Base-by-base conservation (phyloP, 2,113 vertebrate genomes). In the Thunnus thynnus region DNA sequence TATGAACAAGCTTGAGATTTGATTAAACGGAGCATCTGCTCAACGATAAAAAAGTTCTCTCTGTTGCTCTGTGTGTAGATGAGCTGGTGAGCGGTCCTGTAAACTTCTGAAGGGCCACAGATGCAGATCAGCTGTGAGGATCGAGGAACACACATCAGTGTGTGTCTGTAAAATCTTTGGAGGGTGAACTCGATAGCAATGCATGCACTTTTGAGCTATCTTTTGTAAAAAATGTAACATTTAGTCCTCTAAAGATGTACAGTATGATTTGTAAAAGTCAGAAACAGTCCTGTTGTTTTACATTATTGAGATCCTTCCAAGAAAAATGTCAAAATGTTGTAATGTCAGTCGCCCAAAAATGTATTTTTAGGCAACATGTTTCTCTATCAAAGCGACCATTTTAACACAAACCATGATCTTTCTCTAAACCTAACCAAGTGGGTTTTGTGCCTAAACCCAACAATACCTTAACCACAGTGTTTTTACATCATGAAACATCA, bases 11-110 rank as follows among this genome's bases (percentile, higher is more conserved):
- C 78, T 79, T 72, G 62, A 86, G 91, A 88, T 88, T 76, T 91
- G 78, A 91, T 90, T 88, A 89, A 84, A 85, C 75, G 76, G 57
- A 85, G 76, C 85, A 85, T 82, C 82, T 92, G 84, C 78, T 92
- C 51, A 76, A 65, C 78, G 71, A 72, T 62, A 76, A 89, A 88
- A 68, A 91, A 76, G 68, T 82, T 87, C 88, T 73, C 52, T 79
- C 50, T 88, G 22, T 48, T 18, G 18, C 84, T 89, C 57, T 55
- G 68, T 3, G 73, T 46, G 70, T 89, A 74, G 85, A 90, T 30
- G 85, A 89, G 84, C 83, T 27, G 76, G 55, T n/a, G 78, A 78
- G 73, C 70, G 84, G 52, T 54, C 72, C 75, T 27, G 77, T 64
- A 79, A 81, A 88, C 65, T 41, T 80, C 27, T 30, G 55, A 83